Percentiles rank a stretch among this genome's conserved stretches.
Evolutionary conservation across 92 coral and sea anemone genomes (phyloP).

Genomic region (Epizoanthus scotinus): DNA sequence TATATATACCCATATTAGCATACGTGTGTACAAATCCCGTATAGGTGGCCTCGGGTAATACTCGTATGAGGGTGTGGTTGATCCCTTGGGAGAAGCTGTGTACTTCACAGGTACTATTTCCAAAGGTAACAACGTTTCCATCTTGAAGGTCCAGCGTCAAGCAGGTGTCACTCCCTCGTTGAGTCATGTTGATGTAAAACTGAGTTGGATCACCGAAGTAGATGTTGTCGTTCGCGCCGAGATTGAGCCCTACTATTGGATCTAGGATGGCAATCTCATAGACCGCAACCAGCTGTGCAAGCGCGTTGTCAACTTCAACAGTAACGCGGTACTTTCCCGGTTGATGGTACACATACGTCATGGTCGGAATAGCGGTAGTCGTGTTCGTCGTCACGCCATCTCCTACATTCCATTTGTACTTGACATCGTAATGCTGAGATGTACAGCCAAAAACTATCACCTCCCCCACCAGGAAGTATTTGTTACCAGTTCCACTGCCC

Average conservation of each 20-base stretch:
- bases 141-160: constrained; percentile 64
- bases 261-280: constrained; percentile 55
- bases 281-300: constrained; percentile 53
- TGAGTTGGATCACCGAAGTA: constrained; percentile 74
- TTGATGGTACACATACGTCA: constrained; percentile 49
- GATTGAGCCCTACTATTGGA: constrained; percentile 44
- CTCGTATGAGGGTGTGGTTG: constrained; percentile 34
- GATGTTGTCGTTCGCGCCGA: constrained; percentile 53
- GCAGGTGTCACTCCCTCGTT: constrained; percentile 69
- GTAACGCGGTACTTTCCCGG: constrained; percentile 56
- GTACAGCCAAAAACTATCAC: constrained; percentile 56
- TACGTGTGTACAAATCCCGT: constrained; percentile 58
- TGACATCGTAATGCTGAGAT: constrained; percentile 64
- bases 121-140: constrained; percentile 53
- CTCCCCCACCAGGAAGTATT: constrained; percentile 59
- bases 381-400: constrained; percentile 51
- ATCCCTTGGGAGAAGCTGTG: constrained; percentile 31
- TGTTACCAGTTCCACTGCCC: constrained; percentile 66
- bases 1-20: constrained; percentile 60
- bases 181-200: constrained; percentile 59
- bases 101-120: constrained; percentile 60
- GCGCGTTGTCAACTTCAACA: constrained; percentile 55
- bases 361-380: constrained; percentile 44
- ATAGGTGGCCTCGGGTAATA: constrained; percentile 44
- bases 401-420: constrained; percentile 76